Base-by-base conservation (phyloP, 2,797 vertebrate species). In the Mareca strepera region DNA sequence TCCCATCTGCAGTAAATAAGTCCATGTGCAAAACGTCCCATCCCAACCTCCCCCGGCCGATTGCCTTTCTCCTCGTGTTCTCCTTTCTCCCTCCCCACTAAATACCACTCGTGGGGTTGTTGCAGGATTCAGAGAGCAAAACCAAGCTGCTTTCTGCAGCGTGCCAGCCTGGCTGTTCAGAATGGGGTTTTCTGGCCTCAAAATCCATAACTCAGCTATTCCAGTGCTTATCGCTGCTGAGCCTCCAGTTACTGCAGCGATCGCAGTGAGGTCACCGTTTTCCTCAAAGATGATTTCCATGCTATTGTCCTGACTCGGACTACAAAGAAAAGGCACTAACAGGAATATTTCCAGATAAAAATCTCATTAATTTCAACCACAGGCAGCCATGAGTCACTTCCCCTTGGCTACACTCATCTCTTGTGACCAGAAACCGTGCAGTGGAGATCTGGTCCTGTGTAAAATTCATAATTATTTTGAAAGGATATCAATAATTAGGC, bases 341-440 rank as follows among this genome's bases (percentile, higher is more conserved):
- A 88, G 74, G 62, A 83, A 64, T 76, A 80, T 78, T 90, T 92
- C 72, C 81, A 82, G 78, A 94, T 92, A 93, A 94, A 64, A 72
- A 86, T 52, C 88, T 94, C 83, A 93, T 96, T 94, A 90, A 90
- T 88, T 95, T 93, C 68, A 85, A 80, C 86, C 75, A 82, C 90
- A 90, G 78, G 83, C 94, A 93, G 75, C 72, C 5, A 1, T 96
- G 96, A 97, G 86, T 97, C 92, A 94, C 75, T 94, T 96, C 90
- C 88, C 86, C 75, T 88, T 75, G 81, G 84, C 91, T 91, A 44
- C 22, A 22, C 23, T 92, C 86, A 58, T 90, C 77, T 95, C 82
- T 37, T 85, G 72, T 77, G 83, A 95, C 86, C 93, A 95, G 75
- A 92, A 94, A 75, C 33, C 0, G 0, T 46, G 80, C 44, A 90